Conservation (phyloP, 2,888 invertebrate genomes). For the Acanthosepion lycidas region DNA sequence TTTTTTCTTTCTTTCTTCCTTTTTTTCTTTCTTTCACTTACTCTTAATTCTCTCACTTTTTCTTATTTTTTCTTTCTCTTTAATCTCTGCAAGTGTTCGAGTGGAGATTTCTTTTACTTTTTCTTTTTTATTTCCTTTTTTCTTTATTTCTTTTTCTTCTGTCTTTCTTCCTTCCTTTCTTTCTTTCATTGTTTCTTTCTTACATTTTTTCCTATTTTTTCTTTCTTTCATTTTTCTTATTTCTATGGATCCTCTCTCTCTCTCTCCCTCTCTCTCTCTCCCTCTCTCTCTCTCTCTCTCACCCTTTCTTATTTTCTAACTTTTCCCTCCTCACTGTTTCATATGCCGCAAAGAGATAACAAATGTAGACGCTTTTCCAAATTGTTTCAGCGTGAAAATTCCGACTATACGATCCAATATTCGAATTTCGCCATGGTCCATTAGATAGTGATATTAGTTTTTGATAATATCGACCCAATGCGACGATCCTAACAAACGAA, state of each 20-base stretch:
- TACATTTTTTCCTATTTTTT: background rate
- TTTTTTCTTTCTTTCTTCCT: no score
- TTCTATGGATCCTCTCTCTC: background rate
- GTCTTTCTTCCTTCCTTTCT: background rate
- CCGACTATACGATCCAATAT: no score
- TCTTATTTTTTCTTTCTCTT: background rate
- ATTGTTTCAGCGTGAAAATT: no score
- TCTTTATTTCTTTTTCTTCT: background rate
- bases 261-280: background rate
- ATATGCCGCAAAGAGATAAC: no score
- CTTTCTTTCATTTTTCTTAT: background rate
- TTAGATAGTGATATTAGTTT: no score
- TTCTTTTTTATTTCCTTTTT: background rate
- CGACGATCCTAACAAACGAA: no score
- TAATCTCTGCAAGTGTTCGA: no score
- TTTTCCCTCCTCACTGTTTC: no score
- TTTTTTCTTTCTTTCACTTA: no score
- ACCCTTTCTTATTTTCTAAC: background rate
- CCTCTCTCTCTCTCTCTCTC: background rate
- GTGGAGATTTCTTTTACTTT: background rate
- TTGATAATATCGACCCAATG: no score
- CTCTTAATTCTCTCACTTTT: background rate
- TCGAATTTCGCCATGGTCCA: no score
- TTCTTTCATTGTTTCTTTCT: background rate
- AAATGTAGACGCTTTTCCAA: no score